Percentiles rank a stretch among this genome's conserved stretches.
These are phyloP conservation scores for Cataglyphis rosenhaueri DNA, from an alignment of 2,888 invertebrate species.

Conservation along the genomic window DNA sequence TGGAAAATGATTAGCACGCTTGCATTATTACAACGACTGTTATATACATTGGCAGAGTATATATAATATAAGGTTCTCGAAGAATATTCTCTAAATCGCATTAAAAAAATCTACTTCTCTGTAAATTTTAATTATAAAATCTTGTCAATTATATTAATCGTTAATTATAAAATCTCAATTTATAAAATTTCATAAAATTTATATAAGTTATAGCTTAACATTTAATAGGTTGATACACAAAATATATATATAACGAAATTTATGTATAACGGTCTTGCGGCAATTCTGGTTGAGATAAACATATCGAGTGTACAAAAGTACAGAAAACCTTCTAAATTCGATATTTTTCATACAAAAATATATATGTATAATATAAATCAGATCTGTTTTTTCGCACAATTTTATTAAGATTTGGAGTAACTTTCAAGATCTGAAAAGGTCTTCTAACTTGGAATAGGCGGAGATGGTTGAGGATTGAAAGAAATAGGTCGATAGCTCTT, in stretches of 20 bases:
- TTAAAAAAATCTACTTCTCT: constrained; percentile 22
- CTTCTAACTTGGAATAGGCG: constrained; percentile 68
- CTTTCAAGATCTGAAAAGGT: neutral
- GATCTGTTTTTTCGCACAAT: neutral
- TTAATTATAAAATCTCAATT: constrained; percentile 27
- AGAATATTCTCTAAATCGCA: constrained; percentile 16
- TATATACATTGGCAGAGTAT: constrained; percentile 1
- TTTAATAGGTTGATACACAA: neutral
- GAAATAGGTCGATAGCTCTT: constrained; percentile 85
- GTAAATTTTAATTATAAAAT: constrained; percentile 34
- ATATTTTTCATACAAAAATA: constrained; percentile 14
- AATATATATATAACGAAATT: neutral
- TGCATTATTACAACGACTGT: neutral
- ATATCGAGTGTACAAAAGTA: neutral
- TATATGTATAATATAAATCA: constrained; percentile 2
- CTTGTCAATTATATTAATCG: neutral
- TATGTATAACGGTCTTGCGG: neutral
- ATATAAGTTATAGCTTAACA: neutral
- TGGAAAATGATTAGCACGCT: neutral
- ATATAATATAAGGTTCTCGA: neutral
- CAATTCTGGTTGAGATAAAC: neutral
- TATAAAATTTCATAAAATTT: constrained; percentile 5
- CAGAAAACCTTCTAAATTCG: neutral
- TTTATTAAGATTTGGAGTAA: constrained; percentile 10
- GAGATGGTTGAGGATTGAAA: constrained; percentile 83